Base-by-base conservation (phyloP, 2,888 invertebrate species). In the Acronicta psi region DNA sequence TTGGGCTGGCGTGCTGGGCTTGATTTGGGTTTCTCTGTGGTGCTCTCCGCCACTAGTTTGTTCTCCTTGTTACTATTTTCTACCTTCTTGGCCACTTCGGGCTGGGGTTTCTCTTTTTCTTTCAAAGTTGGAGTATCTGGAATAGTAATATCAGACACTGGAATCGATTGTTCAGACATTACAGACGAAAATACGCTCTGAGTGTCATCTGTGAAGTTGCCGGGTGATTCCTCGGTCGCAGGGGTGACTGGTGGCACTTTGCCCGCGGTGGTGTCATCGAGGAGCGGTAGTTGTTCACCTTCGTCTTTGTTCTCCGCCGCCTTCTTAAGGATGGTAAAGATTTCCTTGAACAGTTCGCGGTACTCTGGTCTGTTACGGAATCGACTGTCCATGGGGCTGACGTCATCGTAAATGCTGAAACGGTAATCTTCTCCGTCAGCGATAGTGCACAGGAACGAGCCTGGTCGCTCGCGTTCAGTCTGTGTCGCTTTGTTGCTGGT, bases 351-450 rank as follows among this genome's bases (percentile, higher is more conserved):
- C 7, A 97, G 86, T 78, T 96, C 96, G 4, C 96, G 95, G 84
- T 97, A 97, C 81, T 98, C 97, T 0, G 97, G 98, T 25, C 97
- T 95, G 84, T 97, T 97, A 16, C 96, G 95, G 95, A 98, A 98
- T 52, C 97, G 95, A 71, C 97, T 96, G 80, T 97, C 97, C 84
- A 97, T 96, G 0, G 97, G 96, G 80, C 96, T 97, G 74, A 83
- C 97, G 82, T 97, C 96, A 80, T 97, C 97, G 83, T 97, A 98
- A 83, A 97, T 97, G 86, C 97, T 97, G 84, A 97, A 97, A 73
- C 97, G 96, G 85, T 97, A 97, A 84, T 97, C 97, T 75, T 97
- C 97, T 11, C 97, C 97, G 82, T 97, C 97, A 50, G 96, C 97
- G 64, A 98, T 97, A 1, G 97, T 97, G 90, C 97, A 97, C 49